A percentile compares a stretch with the other conserved stretches of the same genome.
Conservation (phyloP, 2,888 invertebrate genomes). For the Noctua janthina region DNA sequence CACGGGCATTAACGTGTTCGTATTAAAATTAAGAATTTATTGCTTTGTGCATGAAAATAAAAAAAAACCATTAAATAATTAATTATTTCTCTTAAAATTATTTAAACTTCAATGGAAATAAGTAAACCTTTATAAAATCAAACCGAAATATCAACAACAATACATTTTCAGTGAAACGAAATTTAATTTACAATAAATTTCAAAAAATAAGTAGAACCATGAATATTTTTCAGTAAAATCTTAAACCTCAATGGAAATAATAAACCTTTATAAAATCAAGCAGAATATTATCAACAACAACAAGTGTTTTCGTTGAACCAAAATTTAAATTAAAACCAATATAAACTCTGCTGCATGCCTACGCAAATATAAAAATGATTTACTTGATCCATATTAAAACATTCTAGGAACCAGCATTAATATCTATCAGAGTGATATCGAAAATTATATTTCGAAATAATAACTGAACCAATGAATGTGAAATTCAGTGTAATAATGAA, state of each 20-base stretch:
- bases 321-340: conserved; percentile 5
- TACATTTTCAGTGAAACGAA: background rate
- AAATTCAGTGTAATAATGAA: background rate
- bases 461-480: background rate
- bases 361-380: background rate
- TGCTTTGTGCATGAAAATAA: background rate
- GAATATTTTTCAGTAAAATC: background rate
- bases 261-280: conserved; percentile 12
- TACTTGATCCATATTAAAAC: conserved; percentile 6
- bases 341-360: background rate
- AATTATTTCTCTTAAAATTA: too few relatives aligned
- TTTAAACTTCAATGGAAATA: background rate
- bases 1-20: background rate
- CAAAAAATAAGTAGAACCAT: background rate
- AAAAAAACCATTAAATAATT: background rate
- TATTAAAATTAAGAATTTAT: background rate
- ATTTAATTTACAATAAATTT: conserved; percentile 1
- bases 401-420: background rate
- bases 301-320: background rate
- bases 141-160: background rate
- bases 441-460: background rate
- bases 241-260: background rate
- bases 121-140: background rate
- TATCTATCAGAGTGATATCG: background rate
- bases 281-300: background rate